Base-by-base conservation (phyloP, 92 coral and sea anemone species). In the Paragorgia papillata region DNA sequence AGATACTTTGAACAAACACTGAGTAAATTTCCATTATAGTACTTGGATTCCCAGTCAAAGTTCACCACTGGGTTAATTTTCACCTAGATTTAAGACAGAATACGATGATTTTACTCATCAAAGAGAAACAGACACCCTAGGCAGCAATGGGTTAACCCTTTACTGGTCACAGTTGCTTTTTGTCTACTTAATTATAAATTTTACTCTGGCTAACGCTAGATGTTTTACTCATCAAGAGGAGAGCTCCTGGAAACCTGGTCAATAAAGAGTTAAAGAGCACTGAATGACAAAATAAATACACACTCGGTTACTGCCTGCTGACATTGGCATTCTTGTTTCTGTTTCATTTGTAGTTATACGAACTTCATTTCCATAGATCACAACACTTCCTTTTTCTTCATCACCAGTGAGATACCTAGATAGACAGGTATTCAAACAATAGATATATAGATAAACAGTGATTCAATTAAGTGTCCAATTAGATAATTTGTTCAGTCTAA, bases 41-140 rank as follows among this genome's bases (percentile, higher is more conserved):
- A 88, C 66, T 87, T 91, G 29, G 90, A 81, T 55, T 95, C 99
- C 99, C 99, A 95, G 79, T 95, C 99, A 89, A 86, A 95, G 57
- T 95, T 95, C 57, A 91, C 97, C 88, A 95, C 90, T 21, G 97
- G 96, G 32, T 87, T 89, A 79, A 95, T 86, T 43, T 88, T 95
- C 19, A 95, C 89, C 99, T 95, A 66, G 41, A 69, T 22, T 17
- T n/a, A n/a, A n/a, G n/a, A n/a, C n/a, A n/a, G n/a, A n/a, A n/a
- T n/a, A n/a, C n/a, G n/a, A n/a, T n/a, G n/a, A n/a, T n/a, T n/a
- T n/a, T n/a, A n/a, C n/a, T n/a, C n/a, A n/a, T n/a, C n/a, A n/a
- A n/a, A n/a, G n/a, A n/a, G n/a, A n/a, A n/a, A n/a, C n/a, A n/a
- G n/a, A n/a, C n/a, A n/a, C n/a, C n/a, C n/a, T n/a, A n/a, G n/a